These are phyloP conservation scores for Dascillus cervinus DNA, from an alignment of 2,888 invertebrate genomes.

Conservation along the genomic window DNA sequence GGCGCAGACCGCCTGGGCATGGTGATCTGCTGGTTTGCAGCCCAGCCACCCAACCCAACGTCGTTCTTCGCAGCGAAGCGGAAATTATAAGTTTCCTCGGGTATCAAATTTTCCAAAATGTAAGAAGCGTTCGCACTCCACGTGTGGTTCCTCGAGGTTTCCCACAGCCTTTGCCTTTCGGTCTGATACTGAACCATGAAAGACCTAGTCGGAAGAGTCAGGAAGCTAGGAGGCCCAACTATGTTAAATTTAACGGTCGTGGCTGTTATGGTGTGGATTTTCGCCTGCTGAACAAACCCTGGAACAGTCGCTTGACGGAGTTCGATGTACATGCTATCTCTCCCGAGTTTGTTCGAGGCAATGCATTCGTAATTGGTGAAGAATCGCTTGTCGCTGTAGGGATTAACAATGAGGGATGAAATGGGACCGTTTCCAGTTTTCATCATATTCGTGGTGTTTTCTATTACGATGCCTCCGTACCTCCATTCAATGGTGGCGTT, in stretches of 20 bases:
- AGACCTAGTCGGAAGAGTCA: conserved; percentile 67
- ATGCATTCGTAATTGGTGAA: conserved; percentile 75
- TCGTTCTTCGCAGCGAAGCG: conserved; percentile 79
- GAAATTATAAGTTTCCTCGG: conserved; percentile 71
- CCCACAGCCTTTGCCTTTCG: conserved; percentile 60
- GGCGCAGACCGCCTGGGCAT: conserved; percentile 75
- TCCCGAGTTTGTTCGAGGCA: conserved; percentile 70
- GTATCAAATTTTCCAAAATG: conserved; percentile 69
- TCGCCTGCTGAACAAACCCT: conserved; percentile 55
- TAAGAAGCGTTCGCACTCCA: conserved; percentile 73
- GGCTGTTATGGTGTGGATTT: conserved; percentile 65
- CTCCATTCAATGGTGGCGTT: conserved; percentile 89
- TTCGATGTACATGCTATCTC: conserved; percentile 57
- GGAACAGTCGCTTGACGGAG: conserved; percentile 70
- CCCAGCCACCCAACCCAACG: conserved; percentile 71
- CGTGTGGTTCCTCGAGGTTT: conserved; percentile 58
- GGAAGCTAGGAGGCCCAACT: conserved; percentile 63
- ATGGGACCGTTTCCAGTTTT: conserved; percentile 62
- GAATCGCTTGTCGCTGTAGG: conserved; percentile 53
- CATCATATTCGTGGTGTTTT: conserved; percentile 44
- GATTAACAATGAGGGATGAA: conserved; percentile 64
- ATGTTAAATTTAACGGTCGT: conserved; percentile 78
- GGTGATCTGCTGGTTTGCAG: conserved; percentile 53
- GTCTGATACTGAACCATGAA: conserved; percentile 71
- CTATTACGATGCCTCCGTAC: conserved; percentile 38